Conservation (phyloP, 2,113 vertebrate genomes). For the Laticauda laticaudata region DNA sequence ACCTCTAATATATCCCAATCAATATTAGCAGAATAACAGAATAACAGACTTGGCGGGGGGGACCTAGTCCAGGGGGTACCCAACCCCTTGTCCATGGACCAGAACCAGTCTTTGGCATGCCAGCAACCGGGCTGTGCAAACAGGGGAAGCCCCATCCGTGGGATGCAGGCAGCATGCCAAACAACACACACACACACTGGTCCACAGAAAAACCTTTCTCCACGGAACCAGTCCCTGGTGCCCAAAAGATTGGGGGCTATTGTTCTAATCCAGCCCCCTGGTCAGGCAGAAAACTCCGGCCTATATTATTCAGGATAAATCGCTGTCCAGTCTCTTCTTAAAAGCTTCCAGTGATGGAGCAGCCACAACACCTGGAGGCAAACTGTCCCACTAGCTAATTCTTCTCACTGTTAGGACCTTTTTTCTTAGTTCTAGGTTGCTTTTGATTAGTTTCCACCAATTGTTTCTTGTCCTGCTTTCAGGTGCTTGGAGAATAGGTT, state of each 20-base stretch:
- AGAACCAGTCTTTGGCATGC: too few relatives aligned
- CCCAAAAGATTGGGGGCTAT: too few relatives aligned
- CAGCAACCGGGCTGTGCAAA: too few relatives aligned
- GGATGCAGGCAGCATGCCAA: too few relatives aligned
- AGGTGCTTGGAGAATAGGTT: neutral
- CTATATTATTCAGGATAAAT: neutral
- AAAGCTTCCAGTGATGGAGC: neutral
- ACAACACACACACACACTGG: too few relatives aligned
- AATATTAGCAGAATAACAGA: conserved; percentile 10
- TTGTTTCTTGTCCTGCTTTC: neutral
- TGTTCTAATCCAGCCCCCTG: neutral
- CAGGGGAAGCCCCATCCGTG: too few relatives aligned
- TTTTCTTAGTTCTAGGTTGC: neutral
- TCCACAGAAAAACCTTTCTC: too few relatives aligned
- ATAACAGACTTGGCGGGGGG: neutral
- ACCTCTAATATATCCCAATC: neutral
- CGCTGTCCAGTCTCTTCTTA: neutral
- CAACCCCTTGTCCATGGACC: too few relatives aligned
- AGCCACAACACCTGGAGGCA: neutral
- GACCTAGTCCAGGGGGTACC: neutral
- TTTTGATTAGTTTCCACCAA: neutral
- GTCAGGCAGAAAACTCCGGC: neutral
- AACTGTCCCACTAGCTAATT: neutral
- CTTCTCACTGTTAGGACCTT: neutral
- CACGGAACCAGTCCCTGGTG: too few relatives aligned